Conservation (phyloP, 1,140 invertebrate genomes). For the Drosophila trapezifrons region DNA sequence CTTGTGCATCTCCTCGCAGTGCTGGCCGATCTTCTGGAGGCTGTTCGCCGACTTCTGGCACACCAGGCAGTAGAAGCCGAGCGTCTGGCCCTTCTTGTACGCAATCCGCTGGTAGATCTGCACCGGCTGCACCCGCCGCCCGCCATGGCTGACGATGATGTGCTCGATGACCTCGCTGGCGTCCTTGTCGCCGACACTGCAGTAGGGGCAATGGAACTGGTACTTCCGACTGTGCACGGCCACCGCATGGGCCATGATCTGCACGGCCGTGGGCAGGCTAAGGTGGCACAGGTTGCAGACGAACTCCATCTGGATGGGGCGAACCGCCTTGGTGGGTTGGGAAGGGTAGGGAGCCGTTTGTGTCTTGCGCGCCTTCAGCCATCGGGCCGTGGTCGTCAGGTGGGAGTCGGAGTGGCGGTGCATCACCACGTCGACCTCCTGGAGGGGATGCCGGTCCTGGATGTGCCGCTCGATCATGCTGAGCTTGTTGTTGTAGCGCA, state of each 20-base stretch:
- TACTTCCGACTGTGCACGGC: slow-evolving; percentile 11
- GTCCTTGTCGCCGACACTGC: background rate
- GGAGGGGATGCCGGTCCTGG: slow-evolving; percentile 4
- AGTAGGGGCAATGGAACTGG: slow-evolving; percentile 44
- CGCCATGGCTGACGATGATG: slow-evolving; percentile 16
- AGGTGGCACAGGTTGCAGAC: slow-evolving; percentile 46
- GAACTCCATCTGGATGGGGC: background rate
- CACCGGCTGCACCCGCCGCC: slow-evolving; percentile 25
- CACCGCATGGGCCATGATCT: slow-evolving; percentile 24
- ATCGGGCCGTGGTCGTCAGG: slow-evolving; percentile 8
- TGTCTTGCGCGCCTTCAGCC: slow-evolving; percentile 50
- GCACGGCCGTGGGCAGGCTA: background rate
- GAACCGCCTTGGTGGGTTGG: background rate
- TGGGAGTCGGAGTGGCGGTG: slow-evolving; percentile 4
- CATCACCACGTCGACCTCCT: slow-evolving; percentile 38
- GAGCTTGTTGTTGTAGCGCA: slow-evolving; percentile 12
- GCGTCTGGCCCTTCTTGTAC: slow-evolving; percentile 15
- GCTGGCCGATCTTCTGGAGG: slow-evolving; percentile 21
- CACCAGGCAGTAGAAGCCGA: slow-evolving; percentile 51
- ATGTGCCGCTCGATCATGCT: slow-evolving; percentile 49
- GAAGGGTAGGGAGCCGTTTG: background rate
- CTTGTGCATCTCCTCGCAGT: slow-evolving; percentile 29
- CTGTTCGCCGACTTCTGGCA: slow-evolving; percentile 15
- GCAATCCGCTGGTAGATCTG: slow-evolving; percentile 19
- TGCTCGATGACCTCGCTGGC: slow-evolving; percentile 18